Percentiles rank a stretch among this genome's conserved stretches.
Conservation (phyloP, 2,113 vertebrate genomes). For the Microcebus jonahi region DNA sequence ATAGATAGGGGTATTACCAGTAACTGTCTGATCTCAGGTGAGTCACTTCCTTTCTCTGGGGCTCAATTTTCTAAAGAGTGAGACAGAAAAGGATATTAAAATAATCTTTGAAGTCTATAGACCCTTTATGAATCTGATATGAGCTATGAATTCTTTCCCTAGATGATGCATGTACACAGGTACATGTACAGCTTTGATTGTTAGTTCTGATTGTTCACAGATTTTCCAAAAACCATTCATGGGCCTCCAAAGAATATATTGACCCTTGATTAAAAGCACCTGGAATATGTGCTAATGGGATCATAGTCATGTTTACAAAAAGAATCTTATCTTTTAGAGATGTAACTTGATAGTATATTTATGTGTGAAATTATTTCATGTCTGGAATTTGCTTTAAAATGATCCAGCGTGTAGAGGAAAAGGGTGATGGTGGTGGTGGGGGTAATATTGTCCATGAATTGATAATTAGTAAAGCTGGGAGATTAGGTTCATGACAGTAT, state of each 20-base stretch:
- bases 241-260: neutral
- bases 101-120: neutral
- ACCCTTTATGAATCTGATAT: neutral
- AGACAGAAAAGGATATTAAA: neutral
- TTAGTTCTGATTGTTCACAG: neutral
- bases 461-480: neutral
- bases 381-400: constrained; percentile 1
- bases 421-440: no score
- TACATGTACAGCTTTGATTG: neutral
- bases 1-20: neutral
- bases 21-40: neutral
- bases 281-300: neutral
- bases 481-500: neutral
- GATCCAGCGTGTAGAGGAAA: neutral
- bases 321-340: neutral
- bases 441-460: neutral
- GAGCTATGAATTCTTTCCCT: neutral
- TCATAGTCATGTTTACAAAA: neutral
- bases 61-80: neutral
- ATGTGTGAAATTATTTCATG: neutral
- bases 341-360: neutral
- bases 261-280: neutral
- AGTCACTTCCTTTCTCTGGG: neutral
- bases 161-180: neutral
- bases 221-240: neutral